Evolutionary conservation across 2,797 vertebrate species (phyloP), one percentile per base, ranked within the genome.

Genomic region (Phrynocephalus guinanensis): DNA sequence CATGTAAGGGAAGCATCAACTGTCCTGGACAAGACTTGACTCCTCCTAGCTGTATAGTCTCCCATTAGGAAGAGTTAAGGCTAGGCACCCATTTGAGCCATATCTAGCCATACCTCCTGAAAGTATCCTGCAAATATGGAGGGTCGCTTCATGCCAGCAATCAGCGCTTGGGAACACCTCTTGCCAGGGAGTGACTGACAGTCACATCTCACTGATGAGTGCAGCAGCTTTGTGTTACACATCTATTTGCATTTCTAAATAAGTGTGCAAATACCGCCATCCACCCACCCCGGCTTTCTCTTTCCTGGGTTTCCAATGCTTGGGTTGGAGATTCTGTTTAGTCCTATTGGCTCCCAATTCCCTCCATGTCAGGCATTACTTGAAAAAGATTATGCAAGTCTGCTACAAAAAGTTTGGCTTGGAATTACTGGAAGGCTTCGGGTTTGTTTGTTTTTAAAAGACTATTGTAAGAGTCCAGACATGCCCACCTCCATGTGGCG

Each of bases 291-390:
- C 11, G 1, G 28, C 44, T 85, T 28, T 52, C 20, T 7, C 8
- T 86, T 60, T 18, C 85, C 30, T 63, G 30, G 79, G 16, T 63
- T 79, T 79, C 70, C 48, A 82, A 81, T n/a, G 26, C 56, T 50
- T 87, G 33, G 50, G 20, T 56, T 33, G 6, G 1, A 80, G 28
- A 44, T 5, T 7, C 18, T 22, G 24, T 16, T 73, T 15, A 30
- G n/a, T 33, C 3, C 38, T 26, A 52, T 52, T 52, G 7, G 52
- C 52, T 7, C 52, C 33, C 33, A 33, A 33, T 33, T 33, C 33
- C 33, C 33, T 1, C 33, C 33, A 33, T 33, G 33, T 33, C 33
- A 33, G 33, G 7, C n/a, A 52, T 52, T 52, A n/a, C 11, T 52
- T 8, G 52, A 52, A 52, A 52, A 5, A 52, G 11, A 11, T 52